phyloP scores from a whole-genome alignment of 1,140 invertebrate species.

The Diachasmimorpha longicaudata region DNA sequence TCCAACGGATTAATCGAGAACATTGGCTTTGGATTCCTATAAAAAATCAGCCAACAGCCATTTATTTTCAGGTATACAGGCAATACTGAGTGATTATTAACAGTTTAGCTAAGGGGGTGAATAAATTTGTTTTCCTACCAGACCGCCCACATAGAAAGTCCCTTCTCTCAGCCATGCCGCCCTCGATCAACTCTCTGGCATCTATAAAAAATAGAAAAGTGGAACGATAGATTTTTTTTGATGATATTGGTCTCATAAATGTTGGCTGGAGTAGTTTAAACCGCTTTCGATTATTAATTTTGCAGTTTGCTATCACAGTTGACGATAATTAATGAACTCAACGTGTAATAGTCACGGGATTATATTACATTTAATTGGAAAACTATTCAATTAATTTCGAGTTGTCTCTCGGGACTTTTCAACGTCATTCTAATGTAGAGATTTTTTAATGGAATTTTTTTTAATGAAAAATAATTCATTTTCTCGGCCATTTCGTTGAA shows the following conservation, averaged over 20 bases:
- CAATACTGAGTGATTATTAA: slow-evolving; percentile 43
- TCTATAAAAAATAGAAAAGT: slow-evolving; percentile 12
- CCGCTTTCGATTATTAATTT: no score
- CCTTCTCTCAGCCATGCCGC: not conserved
- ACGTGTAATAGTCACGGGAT: no score
- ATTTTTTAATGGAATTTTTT: no score
- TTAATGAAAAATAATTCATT: slow-evolving; percentile 14
- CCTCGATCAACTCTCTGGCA: not conserved
- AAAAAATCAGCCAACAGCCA: slow-evolving; percentile 14
- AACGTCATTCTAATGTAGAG: no score
- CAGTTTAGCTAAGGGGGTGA: slow-evolving; percentile 42
- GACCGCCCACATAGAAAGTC: slow-evolving; percentile 36
- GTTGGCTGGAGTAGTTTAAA: no score
- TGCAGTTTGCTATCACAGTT: no score
- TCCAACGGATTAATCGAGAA: slow-evolving; percentile 29
- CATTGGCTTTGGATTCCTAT: slow-evolving; percentile 21
- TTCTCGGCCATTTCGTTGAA: not conserved
- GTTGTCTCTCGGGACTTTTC: no score
- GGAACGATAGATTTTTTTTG: not conserved
- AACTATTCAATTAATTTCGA: no score
- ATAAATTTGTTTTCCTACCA: slow-evolving; percentile 38
- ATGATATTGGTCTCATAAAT: not conserved
- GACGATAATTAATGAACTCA: no score
- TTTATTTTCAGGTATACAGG: slow-evolving; percentile 27
- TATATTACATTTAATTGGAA: no score